phyloP scores from a whole-genome alignment of 2,888 invertebrate genomes.

The Chirona hameri region DNA sequence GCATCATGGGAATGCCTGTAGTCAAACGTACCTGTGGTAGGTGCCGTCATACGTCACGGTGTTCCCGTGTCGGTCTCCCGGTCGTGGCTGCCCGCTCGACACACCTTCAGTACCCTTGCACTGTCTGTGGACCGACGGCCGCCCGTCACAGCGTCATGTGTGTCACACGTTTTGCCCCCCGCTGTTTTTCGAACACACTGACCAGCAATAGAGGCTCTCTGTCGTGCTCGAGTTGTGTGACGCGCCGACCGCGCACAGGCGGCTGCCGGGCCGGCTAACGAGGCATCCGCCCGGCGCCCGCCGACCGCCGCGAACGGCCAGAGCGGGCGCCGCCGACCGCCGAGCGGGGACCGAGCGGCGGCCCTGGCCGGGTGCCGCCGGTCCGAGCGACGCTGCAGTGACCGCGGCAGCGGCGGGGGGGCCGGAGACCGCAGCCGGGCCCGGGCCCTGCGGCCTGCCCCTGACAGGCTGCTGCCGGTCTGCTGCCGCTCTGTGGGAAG shows the following conservation, averaged over 20 bases:
- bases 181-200: background rate
- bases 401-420: no score
- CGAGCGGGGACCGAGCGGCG: no score
- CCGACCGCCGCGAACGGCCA: background rate
- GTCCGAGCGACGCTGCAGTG: no score
- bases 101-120: background rate
- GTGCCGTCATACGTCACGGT: background rate
- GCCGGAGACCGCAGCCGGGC: no score
- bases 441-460: no score
- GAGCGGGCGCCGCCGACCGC: background rate
- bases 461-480: no score
- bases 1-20: background rate
- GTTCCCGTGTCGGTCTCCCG: background rate
- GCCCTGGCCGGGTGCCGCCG: no score
- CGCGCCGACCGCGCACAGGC: background rate
- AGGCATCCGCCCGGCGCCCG: background rate
- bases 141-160: background rate
- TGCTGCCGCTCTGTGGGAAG: no score
- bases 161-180: conserved; percentile 2
- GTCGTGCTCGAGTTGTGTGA: background rate
- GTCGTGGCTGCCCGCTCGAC: background rate
- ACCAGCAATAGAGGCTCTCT: background rate
- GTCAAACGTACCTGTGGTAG: background rate
- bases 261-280: background rate
- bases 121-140: background rate